phyloP scores from a whole-genome alignment of 2,113 vertebrate species.

The Bungarus multicinctus region DNA sequence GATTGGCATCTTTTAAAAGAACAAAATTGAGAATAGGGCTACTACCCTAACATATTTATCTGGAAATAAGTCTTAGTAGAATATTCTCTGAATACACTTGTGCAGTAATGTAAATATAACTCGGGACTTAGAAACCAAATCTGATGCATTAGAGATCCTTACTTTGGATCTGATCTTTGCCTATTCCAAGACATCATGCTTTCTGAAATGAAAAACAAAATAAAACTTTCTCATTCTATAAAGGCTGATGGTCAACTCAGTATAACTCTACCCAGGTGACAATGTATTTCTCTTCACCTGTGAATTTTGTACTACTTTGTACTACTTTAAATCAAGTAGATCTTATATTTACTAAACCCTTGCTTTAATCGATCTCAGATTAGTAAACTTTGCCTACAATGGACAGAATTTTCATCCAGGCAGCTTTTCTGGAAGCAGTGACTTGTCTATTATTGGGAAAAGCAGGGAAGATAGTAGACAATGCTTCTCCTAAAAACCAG shows the following conservation, averaged over 20 bases:
- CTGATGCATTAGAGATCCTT: neutral
- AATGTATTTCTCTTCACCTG: neutral
- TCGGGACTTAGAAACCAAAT: neutral
- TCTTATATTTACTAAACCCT: neutral
- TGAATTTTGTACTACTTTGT: neutral
- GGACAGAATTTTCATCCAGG: neutral
- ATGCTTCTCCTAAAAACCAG: neutral
- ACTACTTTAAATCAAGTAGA: neutral
- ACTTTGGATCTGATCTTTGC: neutral
- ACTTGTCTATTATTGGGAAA: neutral
- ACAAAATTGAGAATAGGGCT: neutral
- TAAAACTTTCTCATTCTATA: neutral
- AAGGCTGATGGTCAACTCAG: neutral
- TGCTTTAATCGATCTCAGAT: neutral
- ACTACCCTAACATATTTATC: neutral
- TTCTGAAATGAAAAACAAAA: neutral
- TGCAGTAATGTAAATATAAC: neutral
- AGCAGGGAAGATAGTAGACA: neutral
- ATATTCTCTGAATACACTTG: neutral
- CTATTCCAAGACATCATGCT: neutral
- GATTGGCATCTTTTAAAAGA: neutral
- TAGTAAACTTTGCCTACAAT: neutral
- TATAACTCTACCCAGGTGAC: neutral
- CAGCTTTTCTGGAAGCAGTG: neutral
- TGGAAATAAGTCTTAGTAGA: neutral